Evolutionary conservation across 2,888 invertebrate species (phyloP).

Genomic region (Cheilosia vulpina): DNA sequence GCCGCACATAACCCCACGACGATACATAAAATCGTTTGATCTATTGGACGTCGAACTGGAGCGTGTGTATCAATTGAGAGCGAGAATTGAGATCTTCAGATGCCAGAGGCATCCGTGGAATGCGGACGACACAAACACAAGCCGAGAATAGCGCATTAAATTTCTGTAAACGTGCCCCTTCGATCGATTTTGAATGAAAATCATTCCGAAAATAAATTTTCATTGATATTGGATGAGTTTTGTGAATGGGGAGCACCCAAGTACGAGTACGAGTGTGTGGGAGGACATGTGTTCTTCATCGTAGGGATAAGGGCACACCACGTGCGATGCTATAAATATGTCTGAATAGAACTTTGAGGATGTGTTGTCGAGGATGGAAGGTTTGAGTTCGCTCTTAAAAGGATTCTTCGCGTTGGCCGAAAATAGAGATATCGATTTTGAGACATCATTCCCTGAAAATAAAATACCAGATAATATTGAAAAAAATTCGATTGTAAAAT

Average conservation of each 20-base stretch:
- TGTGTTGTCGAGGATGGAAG: not conserved
- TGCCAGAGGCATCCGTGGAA: conserved; percentile 17
- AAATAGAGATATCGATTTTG: too few species aligned
- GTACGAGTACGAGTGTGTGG: not conserved
- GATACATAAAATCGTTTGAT: conserved; percentile 65
- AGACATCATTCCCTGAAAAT: too few species aligned
- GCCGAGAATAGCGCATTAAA: conserved; percentile 19
- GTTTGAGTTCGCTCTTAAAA: too few species aligned
- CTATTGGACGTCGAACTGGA: conserved; percentile 47
- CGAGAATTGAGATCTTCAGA: not conserved
- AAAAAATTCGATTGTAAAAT: too few species aligned
- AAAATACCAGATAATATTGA: too few species aligned
- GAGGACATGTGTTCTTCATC: not conserved
- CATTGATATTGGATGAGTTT: conserved; percentile 18
- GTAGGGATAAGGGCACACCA: not conserved
- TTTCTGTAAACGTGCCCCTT: conserved; percentile 32
- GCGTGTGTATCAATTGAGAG: conserved; percentile 13
- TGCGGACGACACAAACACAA: conserved; percentile 20
- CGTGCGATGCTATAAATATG: not conserved
- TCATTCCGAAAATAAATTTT: conserved; percentile 45
- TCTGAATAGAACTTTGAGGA: not conserved
- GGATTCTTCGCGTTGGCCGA: too few species aligned
- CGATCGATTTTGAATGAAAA: conserved; percentile 34
- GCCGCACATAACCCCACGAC: conserved; percentile 23
- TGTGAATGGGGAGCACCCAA: conserved; percentile 9